Conservation (phyloP, 2,888 invertebrate genomes). For the Spodoptera littoralis region DNA sequence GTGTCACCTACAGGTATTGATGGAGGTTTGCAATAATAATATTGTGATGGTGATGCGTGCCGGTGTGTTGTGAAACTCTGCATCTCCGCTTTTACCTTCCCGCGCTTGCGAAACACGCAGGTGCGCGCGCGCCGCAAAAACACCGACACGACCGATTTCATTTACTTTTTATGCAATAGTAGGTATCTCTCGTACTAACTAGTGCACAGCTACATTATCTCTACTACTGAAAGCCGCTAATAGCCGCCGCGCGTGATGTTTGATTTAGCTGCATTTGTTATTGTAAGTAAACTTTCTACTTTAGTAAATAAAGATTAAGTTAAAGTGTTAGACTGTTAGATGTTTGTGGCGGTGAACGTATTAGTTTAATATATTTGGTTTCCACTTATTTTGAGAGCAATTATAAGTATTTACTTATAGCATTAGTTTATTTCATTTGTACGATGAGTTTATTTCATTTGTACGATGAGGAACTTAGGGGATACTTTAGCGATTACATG, state of each 20-base stretch:
- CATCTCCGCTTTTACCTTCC: conserved; percentile 88
- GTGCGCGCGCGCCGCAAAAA: conserved; percentile 88
- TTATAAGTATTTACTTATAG: not conserved
- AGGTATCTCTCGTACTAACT: conserved; percentile 62
- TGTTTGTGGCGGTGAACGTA: conserved; percentile 1
- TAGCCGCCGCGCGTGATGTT: conserved; percentile 27
- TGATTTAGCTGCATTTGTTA: conserved; percentile 38
- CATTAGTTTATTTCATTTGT: not conserved
- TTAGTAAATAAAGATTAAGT: conserved; percentile 19
- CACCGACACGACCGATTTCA: conserved; percentile 83
- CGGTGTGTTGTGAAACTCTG: conserved; percentile 84
- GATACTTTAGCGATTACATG: conserved; percentile 24
- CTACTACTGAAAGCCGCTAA: conserved; percentile 36
- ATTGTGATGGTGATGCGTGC: conserved; percentile 66
- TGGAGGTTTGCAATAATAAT: conserved; percentile 30
- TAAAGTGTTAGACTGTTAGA: conserved; percentile 21
- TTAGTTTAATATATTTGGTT: conserved; percentile 14
- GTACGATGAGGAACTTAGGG: not conserved
- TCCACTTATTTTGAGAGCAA: conserved; percentile 2
- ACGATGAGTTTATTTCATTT: not conserved
- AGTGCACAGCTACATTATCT: conserved; percentile 43
- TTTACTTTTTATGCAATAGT: conserved; percentile 86
- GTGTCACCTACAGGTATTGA: conserved; percentile 39
- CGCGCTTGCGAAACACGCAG: conserved; percentile 89
- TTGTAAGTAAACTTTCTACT: conserved; percentile 42